A percentile compares a stretch with the other conserved stretches of the same genome.
Evolutionary conservation across 1,140 invertebrate genomes (phyloP).

Genomic region (Scaptomyza graminum): DNA sequence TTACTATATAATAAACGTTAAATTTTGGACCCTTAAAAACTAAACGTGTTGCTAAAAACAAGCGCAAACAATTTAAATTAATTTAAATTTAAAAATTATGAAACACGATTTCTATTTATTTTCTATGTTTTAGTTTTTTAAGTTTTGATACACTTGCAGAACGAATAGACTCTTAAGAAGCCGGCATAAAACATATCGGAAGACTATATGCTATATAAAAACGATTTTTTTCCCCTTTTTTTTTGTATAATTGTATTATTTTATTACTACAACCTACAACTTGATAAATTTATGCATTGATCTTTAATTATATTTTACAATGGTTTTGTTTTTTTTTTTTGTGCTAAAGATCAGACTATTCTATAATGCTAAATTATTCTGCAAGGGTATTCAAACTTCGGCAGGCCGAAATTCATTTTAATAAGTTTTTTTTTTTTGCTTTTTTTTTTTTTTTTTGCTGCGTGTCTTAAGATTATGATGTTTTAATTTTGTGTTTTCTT

Average conservation of each 20-base stretch:
- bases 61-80: background rate
- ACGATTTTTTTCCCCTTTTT: background rate
- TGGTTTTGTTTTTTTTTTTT: background rate
- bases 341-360: constrained; percentile 10
- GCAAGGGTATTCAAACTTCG: constrained; percentile 26
- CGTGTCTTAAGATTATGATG: constrained; percentile 24
- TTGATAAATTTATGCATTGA: background rate
- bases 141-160: constrained; percentile 16
- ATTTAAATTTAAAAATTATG: constrained; percentile 19
- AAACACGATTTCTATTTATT: constrained; percentile 6
- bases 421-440: background rate
- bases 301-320: background rate
- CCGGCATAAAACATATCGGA: constrained; percentile 4
- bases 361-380: constrained; percentile 8
- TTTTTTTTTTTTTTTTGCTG: constrained; percentile 5
- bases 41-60: constrained; percentile 24
- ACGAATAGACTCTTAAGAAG: background rate
- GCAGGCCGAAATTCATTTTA: constrained; percentile 9
- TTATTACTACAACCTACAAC: constrained; percentile 33
- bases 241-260: background rate
- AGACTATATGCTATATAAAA: constrained; percentile 6
- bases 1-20: background rate
- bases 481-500: background rate
- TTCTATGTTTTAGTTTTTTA: no score
- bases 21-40: constrained; percentile 46